phyloP scores from a whole-genome alignment of 2,888 invertebrate species.

The Temnothorax ravouxi region DNA sequence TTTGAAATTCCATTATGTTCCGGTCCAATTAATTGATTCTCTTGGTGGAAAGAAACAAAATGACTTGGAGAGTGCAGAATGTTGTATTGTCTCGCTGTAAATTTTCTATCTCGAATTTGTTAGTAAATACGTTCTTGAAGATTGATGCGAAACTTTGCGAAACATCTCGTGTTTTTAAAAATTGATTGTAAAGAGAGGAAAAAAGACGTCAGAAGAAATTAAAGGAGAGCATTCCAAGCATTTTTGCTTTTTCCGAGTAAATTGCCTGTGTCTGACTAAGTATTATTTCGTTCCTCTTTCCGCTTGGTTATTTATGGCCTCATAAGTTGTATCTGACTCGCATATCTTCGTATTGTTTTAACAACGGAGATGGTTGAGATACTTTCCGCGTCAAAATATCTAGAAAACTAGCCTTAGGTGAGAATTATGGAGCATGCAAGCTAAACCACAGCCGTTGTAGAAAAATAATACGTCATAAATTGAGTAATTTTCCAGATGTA shows the following conservation, averaged over 20 bases:
- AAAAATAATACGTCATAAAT: background rate
- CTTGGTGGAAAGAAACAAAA: constrained; percentile 37
- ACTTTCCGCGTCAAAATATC: constrained; percentile 41
- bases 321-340: constrained; percentile 51
- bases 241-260: constrained; percentile 47
- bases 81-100: constrained; percentile 39
- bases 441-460: background rate
- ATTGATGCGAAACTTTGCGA: constrained; percentile 48
- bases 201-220: constrained; percentile 25
- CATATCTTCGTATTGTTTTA: constrained; percentile 49
- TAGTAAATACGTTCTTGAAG: constrained; percentile 40
- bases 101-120: constrained; percentile 54
- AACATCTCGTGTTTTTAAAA: constrained; percentile 43
- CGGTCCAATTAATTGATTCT: constrained; percentile 44
- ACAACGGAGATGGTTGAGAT: constrained; percentile 35
- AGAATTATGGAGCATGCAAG: constrained; percentile 31
- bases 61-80: constrained; percentile 37
- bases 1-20: constrained; percentile 45
- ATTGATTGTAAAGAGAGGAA: constrained; percentile 27
- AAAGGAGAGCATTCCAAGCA: constrained; percentile 52
- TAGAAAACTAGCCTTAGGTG: constrained; percentile 3
- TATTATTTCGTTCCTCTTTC: constrained; percentile 48
- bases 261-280: constrained; percentile 51
- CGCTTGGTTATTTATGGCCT: constrained; percentile 43
- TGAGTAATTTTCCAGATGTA: background rate